Evolutionary conservation across 1,140 invertebrate species (phyloP), one percentile per base, ranked within the genome.

Genomic region (Heliconius nattereri): DNA sequence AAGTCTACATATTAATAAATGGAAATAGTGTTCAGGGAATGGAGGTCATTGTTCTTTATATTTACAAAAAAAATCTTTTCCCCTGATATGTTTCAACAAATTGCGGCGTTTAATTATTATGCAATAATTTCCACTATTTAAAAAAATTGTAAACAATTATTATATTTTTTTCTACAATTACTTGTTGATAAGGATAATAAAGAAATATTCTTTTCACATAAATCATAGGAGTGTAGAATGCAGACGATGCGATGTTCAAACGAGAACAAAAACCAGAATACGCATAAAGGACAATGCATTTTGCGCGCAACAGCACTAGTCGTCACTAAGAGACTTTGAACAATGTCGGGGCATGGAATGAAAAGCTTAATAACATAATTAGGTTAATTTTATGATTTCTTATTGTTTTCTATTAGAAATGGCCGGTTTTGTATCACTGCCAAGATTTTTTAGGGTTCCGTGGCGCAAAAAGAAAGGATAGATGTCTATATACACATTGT

Each of bases 221-320:
- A 66, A 66, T 66, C 60, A 66, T 66, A 66, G 26, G 23, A 66
- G 60, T 66, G 60, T 16, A 66, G 60, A 66, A 60, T 60, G 54
- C 54, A 60, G 60, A 26, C 23, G 60, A 57, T 9, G 54, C 54
- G 8, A 57, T n/a, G 54, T 57, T 23, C 54, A 57, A 57, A 57
- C 54, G 54, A 66, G 23, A 66, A 66, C 60, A 66, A 66, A 66
- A 66, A 66, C 60, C n/a, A 29, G 60, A 66, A 26, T 66, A 29
- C 60, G 60, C 60, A 29, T 26, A 66, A 66, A 66, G 60, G 60
- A 66, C 60, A 66, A 66, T 66, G 60, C 60, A 66, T 66, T 52
- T 66, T 66, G 60, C 13, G 26, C 60, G 60, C 60, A 66, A 66
- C 23, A 66, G 60, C 26, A 26, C 11, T 66, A 29, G 60, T 66